These are phyloP conservation scores for Tonatia bakeri DNA, from an alignment of 2,113 vertebrate species.

Conservation along the genomic window DNA sequence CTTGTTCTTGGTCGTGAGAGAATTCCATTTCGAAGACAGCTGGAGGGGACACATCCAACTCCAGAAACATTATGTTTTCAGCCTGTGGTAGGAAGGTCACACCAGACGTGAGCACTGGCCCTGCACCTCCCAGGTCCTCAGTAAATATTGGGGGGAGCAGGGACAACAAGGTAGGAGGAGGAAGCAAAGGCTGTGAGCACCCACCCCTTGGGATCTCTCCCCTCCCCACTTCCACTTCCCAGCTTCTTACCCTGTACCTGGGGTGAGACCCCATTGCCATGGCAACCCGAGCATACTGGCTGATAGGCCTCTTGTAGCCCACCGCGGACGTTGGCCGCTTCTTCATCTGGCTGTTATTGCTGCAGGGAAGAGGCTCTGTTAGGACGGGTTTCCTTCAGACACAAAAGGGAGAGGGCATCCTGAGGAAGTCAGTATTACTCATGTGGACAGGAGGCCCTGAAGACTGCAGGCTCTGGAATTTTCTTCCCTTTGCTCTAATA, in stretches of 20 bases:
- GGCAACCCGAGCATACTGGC: slow-evolving; percentile 93
- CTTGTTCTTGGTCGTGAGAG: slow-evolving; percentile 81
- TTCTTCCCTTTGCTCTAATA: not conserved
- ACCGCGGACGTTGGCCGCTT: slow-evolving; percentile 90
- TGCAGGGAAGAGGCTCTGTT: slow-evolving; percentile 50
- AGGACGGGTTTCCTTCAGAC: not conserved
- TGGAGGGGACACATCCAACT: slow-evolving; percentile 92
- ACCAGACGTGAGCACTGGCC: not conserved
- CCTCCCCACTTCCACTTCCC: not conserved
- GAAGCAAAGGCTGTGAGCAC: not conserved
- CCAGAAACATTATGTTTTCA: slow-evolving; percentile 97
- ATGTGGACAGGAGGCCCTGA: not conserved
- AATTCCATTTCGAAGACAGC: slow-evolving; percentile 87
- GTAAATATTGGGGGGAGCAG: not conserved
- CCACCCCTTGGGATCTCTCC: not conserved
- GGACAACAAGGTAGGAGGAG: not conserved
- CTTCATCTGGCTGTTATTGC: slow-evolving; percentile 85
- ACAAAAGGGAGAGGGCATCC: not conserved
- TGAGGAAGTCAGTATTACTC: not conserved
- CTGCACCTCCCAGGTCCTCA: not conserved
- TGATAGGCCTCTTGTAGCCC: slow-evolving; percentile 96
- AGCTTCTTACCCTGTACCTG: slow-evolving; percentile 89
- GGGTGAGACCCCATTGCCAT: slow-evolving; percentile 90
- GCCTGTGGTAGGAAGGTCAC: slow-evolving; percentile 79
- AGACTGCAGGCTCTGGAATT: not conserved